Base-by-base conservation (phyloP, 1,140 invertebrate species). In the Drosophila baimaii region DNA sequence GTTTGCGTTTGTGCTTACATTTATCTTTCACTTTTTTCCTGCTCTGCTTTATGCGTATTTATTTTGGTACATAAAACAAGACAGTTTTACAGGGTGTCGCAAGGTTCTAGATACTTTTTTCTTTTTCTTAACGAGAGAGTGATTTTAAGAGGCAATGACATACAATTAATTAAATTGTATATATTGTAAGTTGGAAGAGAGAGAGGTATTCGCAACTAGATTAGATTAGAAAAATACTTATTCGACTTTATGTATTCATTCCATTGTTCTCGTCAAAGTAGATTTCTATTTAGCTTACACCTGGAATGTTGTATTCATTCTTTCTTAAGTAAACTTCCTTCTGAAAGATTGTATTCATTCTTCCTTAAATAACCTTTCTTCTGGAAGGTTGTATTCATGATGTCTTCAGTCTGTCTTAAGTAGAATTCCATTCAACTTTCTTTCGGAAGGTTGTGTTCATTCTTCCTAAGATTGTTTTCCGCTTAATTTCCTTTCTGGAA, bases 31-130 rank as follows among this genome's bases (percentile, higher is more conserved):
- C 79, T 86, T 88, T 88, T 69, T 85, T 21, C 25, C 39, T 47
- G 77, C 58, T 74, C 71, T 52, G 63, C 64, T 61, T 85, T 81
- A 83, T 71, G 79, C 68, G 83, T 86, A 88, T 86, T 86, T 86
- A 88, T 88, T 88, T 86, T 89, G 72, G 84, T 86, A 86, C 78
- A 88, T 86, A 86, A 88, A 86, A 88, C 82, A 88, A 85, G 72
- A 66, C 75, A 63, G 63, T 71, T 64, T 46, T 79, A 86, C 83
- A 86, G 82, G 83, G 83, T 86, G 82, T 64, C 44, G n/a, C 55
- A 58, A 43, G 43, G 47, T 2, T 47, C 17, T 57, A 21, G 39
- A n/a, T 54, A 54, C 51, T 54, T 54, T 54, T 52, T 31, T 17
- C 13, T 31, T 4, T 15, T 39, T 8, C 0, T 39, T 52, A 33